A percentile compares a stretch with the other conserved stretches of the same genome.
phyloP scores from a whole-genome alignment of 2,797 vertebrate genomes.

The Naso thynnoides region DNA sequence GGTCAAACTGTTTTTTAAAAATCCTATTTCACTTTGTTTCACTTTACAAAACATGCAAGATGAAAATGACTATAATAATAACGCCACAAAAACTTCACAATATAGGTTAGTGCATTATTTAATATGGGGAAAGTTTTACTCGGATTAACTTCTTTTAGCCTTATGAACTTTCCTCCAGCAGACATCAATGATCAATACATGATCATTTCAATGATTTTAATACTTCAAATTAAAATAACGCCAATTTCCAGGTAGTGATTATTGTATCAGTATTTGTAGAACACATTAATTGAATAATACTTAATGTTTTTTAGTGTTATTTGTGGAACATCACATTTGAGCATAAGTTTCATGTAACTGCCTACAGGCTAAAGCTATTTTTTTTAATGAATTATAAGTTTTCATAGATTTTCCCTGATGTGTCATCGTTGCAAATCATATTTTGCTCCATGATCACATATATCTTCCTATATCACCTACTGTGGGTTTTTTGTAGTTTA shows the following conservation, averaged over 20 bases:
- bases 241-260: neutral
- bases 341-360: neutral
- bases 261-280: neutral
- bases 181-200: neutral
- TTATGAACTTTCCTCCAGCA: neutral
- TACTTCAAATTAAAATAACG: neutral
- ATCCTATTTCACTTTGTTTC: neutral
- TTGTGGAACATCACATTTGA: neutral
- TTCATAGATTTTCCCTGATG: neutral
- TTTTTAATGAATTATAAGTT: no score
- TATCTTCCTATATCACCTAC: neutral
- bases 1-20: neutral
- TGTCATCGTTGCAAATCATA: neutral
- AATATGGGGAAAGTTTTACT: neutral
- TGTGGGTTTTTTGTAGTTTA: neutral
- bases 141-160: neutral
- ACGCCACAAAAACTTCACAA: neutral
- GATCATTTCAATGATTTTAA: neutral
- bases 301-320: neutral
- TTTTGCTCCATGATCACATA: neutral
- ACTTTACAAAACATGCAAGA: neutral
- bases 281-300: neutral
- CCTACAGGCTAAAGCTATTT: no score
- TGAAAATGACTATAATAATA: neutral
- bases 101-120: neutral